Evolutionary conservation across 2,888 invertebrate genomes (phyloP), one percentile per base, ranked within the genome.

Genomic region (Acanthosepion esculentum): DNA sequence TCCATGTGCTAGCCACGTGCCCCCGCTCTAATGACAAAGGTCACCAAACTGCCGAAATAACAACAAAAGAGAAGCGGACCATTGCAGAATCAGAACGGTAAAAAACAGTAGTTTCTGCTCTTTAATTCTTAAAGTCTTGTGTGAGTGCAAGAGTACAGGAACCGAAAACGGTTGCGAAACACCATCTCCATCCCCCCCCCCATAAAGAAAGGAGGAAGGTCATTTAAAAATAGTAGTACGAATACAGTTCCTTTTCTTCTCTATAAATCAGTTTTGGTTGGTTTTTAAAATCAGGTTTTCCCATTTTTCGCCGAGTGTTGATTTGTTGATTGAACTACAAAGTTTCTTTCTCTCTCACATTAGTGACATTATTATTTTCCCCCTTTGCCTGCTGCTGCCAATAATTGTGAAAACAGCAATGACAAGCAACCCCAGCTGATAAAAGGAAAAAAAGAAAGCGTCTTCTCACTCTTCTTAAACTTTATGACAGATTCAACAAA

Each of bases 1-100:
- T 78, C 78, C 78, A n/a, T 78, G 78, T 78, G 78, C 78, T 78
- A 78, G 15, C n/a, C 78, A 78, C 78, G 78, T 78, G 78, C 78
- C 78, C 78, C 33, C 15, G 78, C 78, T 78, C n/a, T 15, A 33
- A n/a, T 78, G 78, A 33, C 78, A 78, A 78, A 78, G 78, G 78
- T 78, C 78, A 78, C n/a, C 78, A 78, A n/a, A 78, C 15, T 78
- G n/a, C n/a, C n/a, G 78, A 78, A 78, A 78, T n/a, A 15, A 15
- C 0, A 78, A 78, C 29, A n/a, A 78, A 12, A 78, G 15, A 33
- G n/a, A 33, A 15, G 15, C 15, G 15, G n/a, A 33, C n/a, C 78
- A 78, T 78, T 33, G n/a, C 78, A 33, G 33, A n/a, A 78, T 33
- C 12, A n/a, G 15, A 78, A 78, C n/a, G n/a, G 59, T 33, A 78